A percentile compares a stretch with the other conserved stretches of the same genome.
phyloP scores from a whole-genome alignment of 2,113 vertebrate species.

The Xyliphius kryptos region DNA sequence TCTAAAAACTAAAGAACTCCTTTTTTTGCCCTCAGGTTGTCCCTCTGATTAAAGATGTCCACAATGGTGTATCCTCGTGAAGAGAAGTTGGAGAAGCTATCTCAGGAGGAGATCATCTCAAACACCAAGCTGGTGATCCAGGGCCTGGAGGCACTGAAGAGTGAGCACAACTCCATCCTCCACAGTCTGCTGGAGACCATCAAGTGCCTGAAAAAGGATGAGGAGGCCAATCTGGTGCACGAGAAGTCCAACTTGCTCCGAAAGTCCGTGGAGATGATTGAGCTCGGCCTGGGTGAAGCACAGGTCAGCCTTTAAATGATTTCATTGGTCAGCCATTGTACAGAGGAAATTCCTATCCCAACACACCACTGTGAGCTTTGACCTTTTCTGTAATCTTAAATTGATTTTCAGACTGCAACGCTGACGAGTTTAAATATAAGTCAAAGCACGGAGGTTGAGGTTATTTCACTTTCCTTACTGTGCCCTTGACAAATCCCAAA shows the following conservation, averaged over 20 bases:
- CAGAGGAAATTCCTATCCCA: too few species aligned
- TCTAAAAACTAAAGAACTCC: not conserved
- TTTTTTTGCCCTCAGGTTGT: slow-evolving; percentile 43
- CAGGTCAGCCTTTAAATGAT: slow-evolving; percentile 67
- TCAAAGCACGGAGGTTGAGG: too few species aligned
- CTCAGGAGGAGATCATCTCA: slow-evolving; percentile 96
- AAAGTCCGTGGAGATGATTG: slow-evolving; percentile 97
- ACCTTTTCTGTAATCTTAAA: too few species aligned
- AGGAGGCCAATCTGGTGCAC: slow-evolving; percentile 93
- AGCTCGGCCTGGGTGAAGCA: slow-evolving; percentile 91
- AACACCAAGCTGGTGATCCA: slow-evolving; percentile 96
- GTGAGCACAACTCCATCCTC: slow-evolving; percentile 95
- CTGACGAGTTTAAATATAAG: too few species aligned
- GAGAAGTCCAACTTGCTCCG: slow-evolving; percentile 94
- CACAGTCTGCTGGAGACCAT: slow-evolving; percentile 95
- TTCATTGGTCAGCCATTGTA: too few species aligned
- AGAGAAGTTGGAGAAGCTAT: slow-evolving; percentile 87
- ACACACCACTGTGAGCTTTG: too few species aligned
- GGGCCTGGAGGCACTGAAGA: slow-evolving; percentile 92
- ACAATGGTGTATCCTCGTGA: slow-evolving; percentile 87
- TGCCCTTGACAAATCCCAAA: too few species aligned
- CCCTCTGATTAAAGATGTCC: slow-evolving; percentile 71
- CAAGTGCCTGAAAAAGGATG: slow-evolving; percentile 95
- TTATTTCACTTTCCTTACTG: too few species aligned
- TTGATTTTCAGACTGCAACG: too few species aligned